phyloP scores from a whole-genome alignment of 35 echinoderm and acorn worm genomes.

The Eucidaris tribuloides region DNA sequence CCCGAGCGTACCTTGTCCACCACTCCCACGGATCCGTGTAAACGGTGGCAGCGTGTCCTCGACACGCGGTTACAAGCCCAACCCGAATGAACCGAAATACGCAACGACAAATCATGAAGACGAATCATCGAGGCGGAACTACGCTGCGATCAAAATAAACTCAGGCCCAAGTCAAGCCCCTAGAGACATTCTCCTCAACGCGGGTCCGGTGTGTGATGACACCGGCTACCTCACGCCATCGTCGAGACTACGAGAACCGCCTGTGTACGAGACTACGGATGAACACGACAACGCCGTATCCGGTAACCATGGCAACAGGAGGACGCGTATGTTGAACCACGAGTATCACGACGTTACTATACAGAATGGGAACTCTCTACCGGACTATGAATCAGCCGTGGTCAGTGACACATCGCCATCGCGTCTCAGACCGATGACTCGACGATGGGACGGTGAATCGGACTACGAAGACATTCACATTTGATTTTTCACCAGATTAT shows the following conservation, averaged over 20 bases:
- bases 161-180: too few relatives aligned
- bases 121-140: too few relatives aligned
- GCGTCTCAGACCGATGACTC: background rate
- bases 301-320: background rate
- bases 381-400: constrained; percentile 7
- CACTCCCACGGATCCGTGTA: background rate
- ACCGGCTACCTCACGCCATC: constrained; percentile 15
- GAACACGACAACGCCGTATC: background rate
- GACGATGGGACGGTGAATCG: background rate
- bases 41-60: background rate
- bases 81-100: too few relatives aligned
- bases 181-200: background rate
- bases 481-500: too few relatives aligned
- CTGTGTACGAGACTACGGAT: background rate
- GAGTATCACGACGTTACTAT: constrained; percentile 1
- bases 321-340: background rate
- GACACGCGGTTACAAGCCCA: background rate
- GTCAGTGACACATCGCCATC: background rate
- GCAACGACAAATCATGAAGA: too few relatives aligned
- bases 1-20: background rate
- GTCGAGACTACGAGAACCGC: background rate
- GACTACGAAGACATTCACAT: constrained; percentile 15
- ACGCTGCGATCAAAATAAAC: too few relatives aligned
- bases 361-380: background rate
- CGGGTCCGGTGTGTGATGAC: background rate